A percentile compares a stretch with the other conserved stretches of the same genome.
These are phyloP conservation scores for Pachyuromys duprasi DNA, from an alignment of 2,797 vertebrate genomes.

Conservation along the genomic window DNA sequence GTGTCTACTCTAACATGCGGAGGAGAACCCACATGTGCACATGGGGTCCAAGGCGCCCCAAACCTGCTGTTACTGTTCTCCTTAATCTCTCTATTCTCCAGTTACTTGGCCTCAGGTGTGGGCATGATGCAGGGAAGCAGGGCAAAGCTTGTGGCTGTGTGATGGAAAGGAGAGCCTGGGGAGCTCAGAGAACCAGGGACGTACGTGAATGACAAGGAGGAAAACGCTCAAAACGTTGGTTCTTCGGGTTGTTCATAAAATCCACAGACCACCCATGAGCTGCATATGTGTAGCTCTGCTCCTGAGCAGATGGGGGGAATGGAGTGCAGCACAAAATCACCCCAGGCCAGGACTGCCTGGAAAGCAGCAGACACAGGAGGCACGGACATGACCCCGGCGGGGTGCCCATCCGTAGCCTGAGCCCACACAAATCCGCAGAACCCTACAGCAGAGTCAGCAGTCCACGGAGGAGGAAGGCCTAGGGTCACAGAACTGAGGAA, in stretches of 20 bases:
- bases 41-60: no score
- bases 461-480: background rate
- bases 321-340: background rate
- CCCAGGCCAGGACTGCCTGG: background rate
- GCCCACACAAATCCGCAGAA: background rate
- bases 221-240: background rate
- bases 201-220: background rate
- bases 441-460: background rate
- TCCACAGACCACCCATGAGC: slow-evolving; percentile 23
- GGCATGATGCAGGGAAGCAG: background rate
- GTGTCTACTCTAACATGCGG: background rate
- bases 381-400: background rate
- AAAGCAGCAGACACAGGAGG: background rate
- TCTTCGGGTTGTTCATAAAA: slow-evolving; percentile 13
- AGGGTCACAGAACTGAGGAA: background rate
- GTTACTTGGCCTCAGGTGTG: background rate
- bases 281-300: background rate
- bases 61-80: background rate
- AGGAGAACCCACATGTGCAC: background rate
- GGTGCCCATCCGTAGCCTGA: background rate
- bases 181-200: background rate
- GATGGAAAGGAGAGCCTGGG: background rate
- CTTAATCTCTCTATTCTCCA: background rate
- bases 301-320: slow-evolving; percentile 1
- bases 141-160: background rate